Percentiles rank a stretch among this genome's conserved stretches.
These are phyloP conservation scores for Calephelis virginiensis DNA, from an alignment of 1,140 invertebrate genomes.

Conservation along the genomic window DNA sequence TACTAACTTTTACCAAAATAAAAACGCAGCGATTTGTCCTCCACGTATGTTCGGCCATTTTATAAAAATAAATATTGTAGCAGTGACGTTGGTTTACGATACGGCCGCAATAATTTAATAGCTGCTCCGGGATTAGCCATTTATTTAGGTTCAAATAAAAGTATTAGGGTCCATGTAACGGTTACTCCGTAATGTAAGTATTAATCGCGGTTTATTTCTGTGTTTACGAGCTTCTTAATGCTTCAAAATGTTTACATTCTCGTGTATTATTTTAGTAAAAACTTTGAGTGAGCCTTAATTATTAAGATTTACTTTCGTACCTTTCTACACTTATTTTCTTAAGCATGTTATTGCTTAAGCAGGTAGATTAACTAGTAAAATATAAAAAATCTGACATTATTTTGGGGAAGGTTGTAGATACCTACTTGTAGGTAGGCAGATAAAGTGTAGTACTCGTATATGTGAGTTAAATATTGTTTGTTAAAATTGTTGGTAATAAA, in stretches of 20 bases:
- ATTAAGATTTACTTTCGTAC: too few relatives aligned
- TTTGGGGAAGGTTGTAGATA: too few relatives aligned
- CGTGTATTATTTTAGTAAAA: background rate
- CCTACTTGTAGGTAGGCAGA: too few relatives aligned
- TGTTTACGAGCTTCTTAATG: constrained; percentile 18
- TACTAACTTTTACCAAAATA: background rate
- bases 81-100: constrained; percentile 58
- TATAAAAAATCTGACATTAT: too few relatives aligned
- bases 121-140: constrained; percentile 56
- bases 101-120: constrained; percentile 61
- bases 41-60: constrained; percentile 38
- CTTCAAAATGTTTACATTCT: background rate
- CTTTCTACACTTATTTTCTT: too few relatives aligned
- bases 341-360: too few relatives aligned
- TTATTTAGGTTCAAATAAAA: constrained; percentile 53
- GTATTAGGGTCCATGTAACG: constrained; percentile 17
- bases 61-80: constrained; percentile 69
- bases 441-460: too few relatives aligned
- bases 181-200: constrained; percentile 6
- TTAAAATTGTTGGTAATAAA: too few relatives aligned
- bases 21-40: constrained; percentile 29
- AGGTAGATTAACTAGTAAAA: too few relatives aligned
- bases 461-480: too few relatives aligned
- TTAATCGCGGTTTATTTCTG: constrained; percentile 18
- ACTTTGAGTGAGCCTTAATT: too few relatives aligned